phyloP scores from a whole-genome alignment of 2,797 vertebrate species.

The Sebastes vulpes region DNA sequence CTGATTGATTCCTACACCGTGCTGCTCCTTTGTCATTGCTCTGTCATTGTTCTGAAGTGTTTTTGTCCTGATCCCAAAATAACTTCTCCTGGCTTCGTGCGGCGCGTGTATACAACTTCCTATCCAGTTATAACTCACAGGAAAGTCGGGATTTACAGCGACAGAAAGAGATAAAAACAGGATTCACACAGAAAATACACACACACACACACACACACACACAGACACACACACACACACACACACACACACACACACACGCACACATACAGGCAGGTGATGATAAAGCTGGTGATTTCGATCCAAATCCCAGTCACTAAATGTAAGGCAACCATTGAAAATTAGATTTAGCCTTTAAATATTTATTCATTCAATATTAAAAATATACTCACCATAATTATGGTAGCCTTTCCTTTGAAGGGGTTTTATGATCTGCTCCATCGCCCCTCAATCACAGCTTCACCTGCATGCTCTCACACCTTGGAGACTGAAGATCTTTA shows the following conservation, averaged over 20 bases:
- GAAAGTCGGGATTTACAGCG: neutral
- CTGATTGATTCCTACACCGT: slow-evolving; percentile 48
- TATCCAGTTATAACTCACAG: slow-evolving; percentile 20
- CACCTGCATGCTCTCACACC: neutral
- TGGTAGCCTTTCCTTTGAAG: slow-evolving; percentile 7
- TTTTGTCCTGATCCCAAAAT: slow-evolving; percentile 55
- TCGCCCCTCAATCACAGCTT: neutral
- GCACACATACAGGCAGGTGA: neutral
- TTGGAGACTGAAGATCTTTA: neutral
- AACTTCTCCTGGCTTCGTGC: slow-evolving; percentile 25
- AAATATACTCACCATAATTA: slow-evolving; percentile 8
- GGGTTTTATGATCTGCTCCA: neutral
- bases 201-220: neutral
- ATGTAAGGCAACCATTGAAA: slow-evolving; percentile 17
- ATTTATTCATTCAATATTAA: slow-evolving; percentile 14
- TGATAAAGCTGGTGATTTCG: neutral
- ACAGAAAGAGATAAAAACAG: neutral
- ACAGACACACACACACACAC: neutral
- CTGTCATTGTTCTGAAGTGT: slow-evolving; percentile 29
- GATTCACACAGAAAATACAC: neutral
- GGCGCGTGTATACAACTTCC: slow-evolving; percentile 40
- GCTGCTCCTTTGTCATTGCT: slow-evolving; percentile 18
- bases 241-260: neutral
- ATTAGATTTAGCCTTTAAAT: slow-evolving; percentile 30
- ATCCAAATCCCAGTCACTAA: slow-evolving; percentile 1